Evolutionary conservation across 2,113 vertebrate species (phyloP), one percentile per base, ranked within the genome.

Genomic region (Nematolebias whitei): DNA sequence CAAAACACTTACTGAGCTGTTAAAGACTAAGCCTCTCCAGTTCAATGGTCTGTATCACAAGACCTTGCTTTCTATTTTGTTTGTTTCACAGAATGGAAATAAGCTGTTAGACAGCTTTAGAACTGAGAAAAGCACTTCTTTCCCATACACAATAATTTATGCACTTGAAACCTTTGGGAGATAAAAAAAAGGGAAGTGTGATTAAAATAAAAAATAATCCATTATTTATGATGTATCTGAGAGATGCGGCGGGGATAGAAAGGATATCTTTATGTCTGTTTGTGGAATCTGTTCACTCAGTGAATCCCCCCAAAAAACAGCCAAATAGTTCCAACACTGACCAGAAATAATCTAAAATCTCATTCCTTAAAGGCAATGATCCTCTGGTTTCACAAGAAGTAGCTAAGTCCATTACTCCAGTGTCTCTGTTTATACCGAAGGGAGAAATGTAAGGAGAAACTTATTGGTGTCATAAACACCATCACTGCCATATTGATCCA

Each of bases 391-490:
- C 75, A 74, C 79, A 81, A 85, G 78, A 63, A 66, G 62, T 58
- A 56, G 53, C 50, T 50, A 56, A 74, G 71, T 78, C 75, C 78
- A 80, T 85, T 83, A 86, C 74, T 5, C 18, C 7, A 50, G 64
- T 38, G 58, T 68, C 74, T 43, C 24, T 26, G 20, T 74, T 82
- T 77, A 74, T 63, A 52, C 63, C 59, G 20, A 51, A 26, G 71
- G 40, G 55, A 49, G 69, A 69, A 26, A 69, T 2, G 5, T 35
- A 52, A 63, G 51, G 70, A 61, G 68, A 63, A 47, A 71, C 76
- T 83, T 87, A 87, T 83, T 88, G 83, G 76, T 50, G 48, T 43
- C 83, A 87, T 87, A 85, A 89, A 83, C 77, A 84, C 67, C 64
- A 85, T 80, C 75, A 78, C 54, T 87, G 88, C 85, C 80, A 82